phyloP scores from a whole-genome alignment of 1,140 invertebrate genomes.

The Leucophenga varia region DNA sequence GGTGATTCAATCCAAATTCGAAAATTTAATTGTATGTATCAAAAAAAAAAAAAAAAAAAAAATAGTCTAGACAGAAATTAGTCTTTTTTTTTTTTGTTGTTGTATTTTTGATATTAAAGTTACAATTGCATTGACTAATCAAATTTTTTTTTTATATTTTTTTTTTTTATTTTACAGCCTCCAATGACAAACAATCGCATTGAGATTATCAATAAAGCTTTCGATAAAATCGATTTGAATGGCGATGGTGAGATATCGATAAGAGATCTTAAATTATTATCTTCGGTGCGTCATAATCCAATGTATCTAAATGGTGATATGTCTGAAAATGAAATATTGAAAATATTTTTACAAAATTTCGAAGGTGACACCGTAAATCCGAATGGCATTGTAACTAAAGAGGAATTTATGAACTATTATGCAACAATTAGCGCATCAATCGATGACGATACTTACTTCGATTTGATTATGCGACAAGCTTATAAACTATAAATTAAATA shows the following conservation, averaged over 20 bases:
- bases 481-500: conserved; percentile 82
- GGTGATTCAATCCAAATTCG: no score
- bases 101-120: no score
- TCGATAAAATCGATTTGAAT: conserved; percentile 84
- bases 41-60: not conserved
- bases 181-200: conserved; percentile 76
- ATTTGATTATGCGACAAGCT: conserved; percentile 88
- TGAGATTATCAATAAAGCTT: conserved; percentile 78
- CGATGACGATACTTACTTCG: conserved; percentile 92
- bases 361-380: conserved; percentile 69
- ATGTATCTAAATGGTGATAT: conserved; percentile 86
- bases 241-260: conserved; percentile 82
- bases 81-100: no score
- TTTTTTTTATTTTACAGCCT: conserved; percentile 64
- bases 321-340: conserved; percentile 79
- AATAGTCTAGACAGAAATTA: no score
- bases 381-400: conserved; percentile 82
- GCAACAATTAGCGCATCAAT: conserved; percentile 89
- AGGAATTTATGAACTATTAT: conserved; percentile 95
- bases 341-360: conserved; percentile 83
- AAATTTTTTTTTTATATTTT: not conserved
- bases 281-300: conserved; percentile 42
- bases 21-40: conserved; percentile 6
- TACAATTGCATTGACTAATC: conserved; percentile 43
- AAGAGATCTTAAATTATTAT: conserved; percentile 67